Percentiles rank a stretch among this genome's conserved stretches.
Conservation (phyloP, 2,888 invertebrate species). For the Eupithecia subumbrata region DNA sequence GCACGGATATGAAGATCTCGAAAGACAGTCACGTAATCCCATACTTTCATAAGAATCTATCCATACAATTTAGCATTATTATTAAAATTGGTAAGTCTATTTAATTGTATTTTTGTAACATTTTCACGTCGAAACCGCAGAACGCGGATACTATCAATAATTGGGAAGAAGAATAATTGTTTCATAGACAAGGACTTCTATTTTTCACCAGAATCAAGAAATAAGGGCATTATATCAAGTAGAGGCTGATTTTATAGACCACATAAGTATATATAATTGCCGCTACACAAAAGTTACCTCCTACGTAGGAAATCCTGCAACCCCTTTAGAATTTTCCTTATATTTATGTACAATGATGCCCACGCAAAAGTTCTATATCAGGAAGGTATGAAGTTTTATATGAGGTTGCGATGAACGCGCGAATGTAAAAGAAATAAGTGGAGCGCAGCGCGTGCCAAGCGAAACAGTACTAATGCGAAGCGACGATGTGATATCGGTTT, state of each 20-base stretch:
- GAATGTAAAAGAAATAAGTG: constrained; percentile 13
- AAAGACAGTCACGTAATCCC: neutral
- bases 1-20: neutral
- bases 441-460: constrained; percentile 13
- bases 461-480: constrained; percentile 13
- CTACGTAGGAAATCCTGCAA: neutral
- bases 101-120: neutral
- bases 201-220: too few species aligned
- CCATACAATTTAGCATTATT: neutral
- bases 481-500: constrained; percentile 14
- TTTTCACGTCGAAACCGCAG: neutral
- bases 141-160: neutral
- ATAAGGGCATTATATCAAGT: neutral
- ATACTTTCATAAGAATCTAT: neutral
- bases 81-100: neutral
- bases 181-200: too few species aligned
- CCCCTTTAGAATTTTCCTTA: neutral
- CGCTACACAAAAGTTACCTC: neutral
- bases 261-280: neutral
- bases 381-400: neutral
- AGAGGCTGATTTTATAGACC: neutral
- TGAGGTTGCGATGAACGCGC: neutral
- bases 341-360: neutral
- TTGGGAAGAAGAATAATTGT: neutral
- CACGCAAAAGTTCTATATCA: neutral